Conservation (phyloP, 2,888 invertebrate genomes). For the Ichneumoninae sp. region DNA sequence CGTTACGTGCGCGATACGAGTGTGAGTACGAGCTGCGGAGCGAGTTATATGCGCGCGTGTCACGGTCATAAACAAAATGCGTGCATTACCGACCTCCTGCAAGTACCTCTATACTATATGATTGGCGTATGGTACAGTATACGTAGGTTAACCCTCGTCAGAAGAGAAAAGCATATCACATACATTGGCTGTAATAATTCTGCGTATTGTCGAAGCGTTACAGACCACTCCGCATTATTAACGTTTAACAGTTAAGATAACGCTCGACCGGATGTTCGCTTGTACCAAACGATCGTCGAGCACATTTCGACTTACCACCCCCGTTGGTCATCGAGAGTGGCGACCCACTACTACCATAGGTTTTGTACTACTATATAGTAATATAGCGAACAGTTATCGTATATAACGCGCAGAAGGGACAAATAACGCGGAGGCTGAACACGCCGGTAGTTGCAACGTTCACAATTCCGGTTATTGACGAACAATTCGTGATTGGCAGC, state of each 20-base stretch:
- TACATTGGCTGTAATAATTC: constrained; percentile 73
- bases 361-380: background rate
- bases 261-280: constrained; percentile 72
- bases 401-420: constrained; percentile 16
- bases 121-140: constrained; percentile 23
- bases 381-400: constrained; percentile 12
- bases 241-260: constrained; percentile 77
- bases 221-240: constrained; percentile 74
- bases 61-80: constrained; percentile 76
- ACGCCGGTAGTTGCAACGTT: constrained; percentile 62
- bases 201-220: constrained; percentile 76
- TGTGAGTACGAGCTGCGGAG: constrained; percentile 29
- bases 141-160: constrained; percentile 36
- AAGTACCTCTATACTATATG: constrained; percentile 9
- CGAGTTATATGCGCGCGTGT: constrained; percentile 75
- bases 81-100: constrained; percentile 71
- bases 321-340: constrained; percentile 18
- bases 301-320: constrained; percentile 55
- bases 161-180: constrained; percentile 31
- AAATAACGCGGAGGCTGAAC: constrained; percentile 34
- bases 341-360: constrained; percentile 17
- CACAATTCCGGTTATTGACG: constrained; percentile 80
- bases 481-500: constrained; percentile 82
- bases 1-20: constrained; percentile 59
- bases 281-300: constrained; percentile 69